These are phyloP conservation scores for Nysson spinosus DNA, from an alignment of 2,888 invertebrate species.

Conservation along the genomic window DNA sequence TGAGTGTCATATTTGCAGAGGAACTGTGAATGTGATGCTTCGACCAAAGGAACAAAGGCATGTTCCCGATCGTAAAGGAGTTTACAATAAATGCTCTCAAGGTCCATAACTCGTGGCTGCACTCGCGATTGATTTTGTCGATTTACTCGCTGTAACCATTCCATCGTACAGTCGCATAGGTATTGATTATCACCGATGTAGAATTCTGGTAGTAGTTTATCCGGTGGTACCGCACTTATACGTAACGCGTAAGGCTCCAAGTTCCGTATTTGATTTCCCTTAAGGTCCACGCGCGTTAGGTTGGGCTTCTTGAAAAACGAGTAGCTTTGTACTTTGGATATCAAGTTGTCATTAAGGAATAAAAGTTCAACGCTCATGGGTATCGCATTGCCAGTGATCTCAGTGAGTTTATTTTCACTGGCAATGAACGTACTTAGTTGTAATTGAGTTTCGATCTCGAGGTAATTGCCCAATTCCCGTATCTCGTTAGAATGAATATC, in stretches of 20 bases:
- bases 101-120: constrained; percentile 89
- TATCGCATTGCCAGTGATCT: constrained; percentile 89
- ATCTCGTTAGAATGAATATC: constrained; percentile 92
- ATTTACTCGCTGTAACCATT: constrained; percentile 92
- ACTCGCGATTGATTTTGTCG: constrained; percentile 85
- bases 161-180: constrained; percentile 93
- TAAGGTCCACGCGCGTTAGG: constrained; percentile 88
- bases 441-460: constrained; percentile 88
- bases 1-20: constrained; percentile 90
- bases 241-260: constrained; percentile 87
- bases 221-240: constrained; percentile 86
- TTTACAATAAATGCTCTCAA: constrained; percentile 90
- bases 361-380: constrained; percentile 90
- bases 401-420: constrained; percentile 88
- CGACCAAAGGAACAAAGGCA: constrained; percentile 86
- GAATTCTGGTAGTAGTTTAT: constrained; percentile 87
- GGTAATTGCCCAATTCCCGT: constrained; percentile 89
- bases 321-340: constrained; percentile 90
- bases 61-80: constrained; percentile 87
- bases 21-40: constrained; percentile 89
- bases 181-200: constrained; percentile 92
- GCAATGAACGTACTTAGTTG: constrained; percentile 89
- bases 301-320: constrained; percentile 93
- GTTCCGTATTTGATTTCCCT: constrained; percentile 88
- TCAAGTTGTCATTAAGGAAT: constrained; percentile 88